Conservation (phyloP, 2,113 vertebrate species). For the Rana temporaria region DNA sequence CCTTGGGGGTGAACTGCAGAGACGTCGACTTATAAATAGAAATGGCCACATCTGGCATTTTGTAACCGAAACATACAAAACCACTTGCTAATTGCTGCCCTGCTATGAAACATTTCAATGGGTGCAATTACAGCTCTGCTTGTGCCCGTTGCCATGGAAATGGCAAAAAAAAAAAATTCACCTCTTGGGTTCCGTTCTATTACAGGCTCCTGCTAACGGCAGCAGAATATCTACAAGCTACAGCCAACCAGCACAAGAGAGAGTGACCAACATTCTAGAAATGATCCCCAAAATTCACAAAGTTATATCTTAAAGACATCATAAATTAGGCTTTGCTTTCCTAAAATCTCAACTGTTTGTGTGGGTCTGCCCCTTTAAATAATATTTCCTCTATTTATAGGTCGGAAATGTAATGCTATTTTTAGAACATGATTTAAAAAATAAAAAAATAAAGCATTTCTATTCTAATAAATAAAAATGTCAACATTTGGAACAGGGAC, state of each 20-base stretch:
- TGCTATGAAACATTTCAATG: slow-evolving; percentile 18
- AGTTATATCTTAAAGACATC: too few species aligned
- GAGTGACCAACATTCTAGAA: neutral
- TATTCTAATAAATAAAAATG: too few species aligned
- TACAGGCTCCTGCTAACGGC: neutral
- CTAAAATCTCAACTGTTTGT: too few species aligned
- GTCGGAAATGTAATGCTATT: too few species aligned
- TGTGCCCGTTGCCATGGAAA: slow-evolving; percentile 34
- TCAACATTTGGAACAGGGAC: too few species aligned
- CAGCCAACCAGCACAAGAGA: neutral
- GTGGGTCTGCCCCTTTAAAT: too few species aligned
- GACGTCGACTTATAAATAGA: neutral
- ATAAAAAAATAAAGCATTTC: too few species aligned
- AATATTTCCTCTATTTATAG: too few species aligned
- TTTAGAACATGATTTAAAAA: too few species aligned
- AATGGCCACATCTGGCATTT: slow-evolving; percentile 4
- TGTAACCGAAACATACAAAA: neutral
- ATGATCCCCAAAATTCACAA: neutral
- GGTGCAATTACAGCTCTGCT: slow-evolving; percentile 35
- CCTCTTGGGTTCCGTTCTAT: neutral
- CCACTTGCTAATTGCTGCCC: slow-evolving; percentile 15
- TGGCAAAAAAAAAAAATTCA: neutral
- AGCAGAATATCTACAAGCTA: neutral
- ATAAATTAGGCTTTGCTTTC: too few species aligned
- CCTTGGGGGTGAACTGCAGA: neutral